phyloP scores from a whole-genome alignment of 2,888 invertebrate species.

The Aspidiotus destructor region DNA sequence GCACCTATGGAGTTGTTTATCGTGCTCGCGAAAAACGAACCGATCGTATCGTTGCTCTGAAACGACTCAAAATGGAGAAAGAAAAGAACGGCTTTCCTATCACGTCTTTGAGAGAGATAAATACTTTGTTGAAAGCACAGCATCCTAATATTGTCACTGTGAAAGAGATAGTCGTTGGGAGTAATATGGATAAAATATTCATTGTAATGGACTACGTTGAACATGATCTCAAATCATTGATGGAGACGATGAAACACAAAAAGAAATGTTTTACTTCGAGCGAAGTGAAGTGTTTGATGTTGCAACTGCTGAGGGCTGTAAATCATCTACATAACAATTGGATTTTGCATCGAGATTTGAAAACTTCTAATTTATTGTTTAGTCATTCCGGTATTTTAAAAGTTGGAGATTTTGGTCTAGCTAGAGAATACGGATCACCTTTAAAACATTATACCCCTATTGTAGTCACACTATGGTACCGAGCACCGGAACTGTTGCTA shows the following conservation, averaged over 20 bases:
- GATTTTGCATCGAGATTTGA: constrained; percentile 96
- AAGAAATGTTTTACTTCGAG: constrained; percentile 69
- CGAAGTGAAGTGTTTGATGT: constrained; percentile 92
- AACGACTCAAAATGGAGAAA: constrained; percentile 98
- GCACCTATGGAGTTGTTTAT: constrained; percentile 98
- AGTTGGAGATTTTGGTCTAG: constrained; percentile 92
- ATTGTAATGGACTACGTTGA: constrained; percentile 99
- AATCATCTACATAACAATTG: constrained; percentile 97
- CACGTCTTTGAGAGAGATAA: constrained; percentile 94
- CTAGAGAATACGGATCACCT: constrained; percentile 95
- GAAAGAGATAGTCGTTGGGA: constrained; percentile 96
- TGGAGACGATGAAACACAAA: constrained; percentile 93
- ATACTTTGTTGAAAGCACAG: constrained; percentile 88
- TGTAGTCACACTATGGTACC: constrained; percentile 97
- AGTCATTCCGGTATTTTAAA: constrained; percentile 83
- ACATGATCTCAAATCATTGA: constrained; percentile 92
- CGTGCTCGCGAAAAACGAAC: constrained; percentile 91
- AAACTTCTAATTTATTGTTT: constrained; percentile 91
- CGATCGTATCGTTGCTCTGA: constrained; percentile 94
- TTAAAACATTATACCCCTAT: constrained; percentile 91
- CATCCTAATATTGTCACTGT: constrained; percentile 97
- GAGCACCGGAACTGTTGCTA: constrained; percentile 88
- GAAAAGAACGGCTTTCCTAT: constrained; percentile 99
- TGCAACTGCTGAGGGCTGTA: constrained; percentile 83
- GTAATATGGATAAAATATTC: constrained; percentile 97